Base-by-base conservation (phyloP, 2,113 vertebrate species). In the Peromyscus californicus region DNA sequence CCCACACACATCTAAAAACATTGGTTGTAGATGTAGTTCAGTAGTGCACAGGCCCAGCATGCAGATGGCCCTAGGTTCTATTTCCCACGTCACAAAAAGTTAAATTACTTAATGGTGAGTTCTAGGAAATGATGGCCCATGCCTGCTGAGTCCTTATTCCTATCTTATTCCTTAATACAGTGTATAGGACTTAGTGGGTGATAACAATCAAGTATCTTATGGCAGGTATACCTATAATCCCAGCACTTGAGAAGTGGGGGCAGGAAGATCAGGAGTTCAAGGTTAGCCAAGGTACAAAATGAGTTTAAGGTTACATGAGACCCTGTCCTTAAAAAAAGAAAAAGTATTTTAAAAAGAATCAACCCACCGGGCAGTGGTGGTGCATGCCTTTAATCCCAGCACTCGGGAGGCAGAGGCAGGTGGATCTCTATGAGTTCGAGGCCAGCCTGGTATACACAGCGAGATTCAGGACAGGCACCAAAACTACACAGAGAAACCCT, bases 81-180 rank as follows among this genome's bases (percentile, higher is more conserved):
- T 26, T 57, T n/a, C 36, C 21, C 6, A 70, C 15, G 17, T 51
- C 8, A 26, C 24, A 72, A 72, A n/a, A 69, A 85, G 63, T 82
- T 11, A 63, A 65, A 54, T 54, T 16, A 65, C 89, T 51, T 51
- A 39, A 82, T 22, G 39, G 8, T 78, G 76, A 65, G 5, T 91
- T 92, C 61, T 39, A 69, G 84, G 36, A 83, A 92, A 94, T 74
- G 21, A 75, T 54, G 29, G 65, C 11, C 82, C 74, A 51, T 70
- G 33, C 19, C 42, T 67, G 29, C 19, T 69, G 42, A 21, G 33
- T 70, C 26, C 33, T 70, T 36, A 29, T 65, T 51, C 57, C 65
- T 67, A 24, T 24, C 69, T 84, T 67, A 92, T 26, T 79, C 51
- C 65, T 97, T 69, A 94, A 74, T n/a, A 59, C 42, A 92, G 48